Evolutionary conservation across 2,797 vertebrate genomes (phyloP), one percentile per base, ranked within the genome.

Genomic region (Gambelia wislizenii): DNA sequence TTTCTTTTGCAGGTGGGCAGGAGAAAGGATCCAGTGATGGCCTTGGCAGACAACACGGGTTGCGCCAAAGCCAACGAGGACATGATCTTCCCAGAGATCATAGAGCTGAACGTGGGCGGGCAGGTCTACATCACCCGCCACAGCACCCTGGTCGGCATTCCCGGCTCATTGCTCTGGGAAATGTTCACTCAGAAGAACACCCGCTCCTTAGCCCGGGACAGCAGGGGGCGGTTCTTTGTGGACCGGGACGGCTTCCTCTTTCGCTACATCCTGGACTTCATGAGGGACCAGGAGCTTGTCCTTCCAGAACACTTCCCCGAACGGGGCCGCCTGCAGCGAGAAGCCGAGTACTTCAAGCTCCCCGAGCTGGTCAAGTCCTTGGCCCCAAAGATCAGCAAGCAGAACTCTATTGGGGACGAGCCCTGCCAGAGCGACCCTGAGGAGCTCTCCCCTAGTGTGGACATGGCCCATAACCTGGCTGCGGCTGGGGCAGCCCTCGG

Each of bases 231-330:
- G 83, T 99, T 98, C 96, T 99, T 99, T 13, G 92, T 99, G 96
- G 98, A 99, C 91, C 94, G 98, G 52, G 98, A 99, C 30, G 98
- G 99, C 0, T 99, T 99, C 97, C 96, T 99, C 91, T 99, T 99
- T 96, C 98, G 98, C 88, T 99, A 99, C 95, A 97, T 99, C 92
- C 94, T 99, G 91, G 98, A 99, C 86, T 99, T 98, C 70, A 97
- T 99, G 93, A 96, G 99, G 72, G 98, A 99, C 93, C 98, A 97
- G 84, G 97, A 98, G 94, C 95, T 99, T 89, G 98, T 99, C 76
- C 97, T 99, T 10, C 98, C 98, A 0, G 98, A 99, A 92, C 98
- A 98, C 94, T 99, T 99, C 94, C 98, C 98, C 0, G 99, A 99
- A 95, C 97, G 97, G 78, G 98, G 97, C 85, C 97, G 98, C 0